Percentiles rank a stretch among this genome's conserved stretches.
phyloP scores from a whole-genome alignment of 30 jellyfish, hydroid and myxozoan species.

The Aurelia aurita region DNA sequence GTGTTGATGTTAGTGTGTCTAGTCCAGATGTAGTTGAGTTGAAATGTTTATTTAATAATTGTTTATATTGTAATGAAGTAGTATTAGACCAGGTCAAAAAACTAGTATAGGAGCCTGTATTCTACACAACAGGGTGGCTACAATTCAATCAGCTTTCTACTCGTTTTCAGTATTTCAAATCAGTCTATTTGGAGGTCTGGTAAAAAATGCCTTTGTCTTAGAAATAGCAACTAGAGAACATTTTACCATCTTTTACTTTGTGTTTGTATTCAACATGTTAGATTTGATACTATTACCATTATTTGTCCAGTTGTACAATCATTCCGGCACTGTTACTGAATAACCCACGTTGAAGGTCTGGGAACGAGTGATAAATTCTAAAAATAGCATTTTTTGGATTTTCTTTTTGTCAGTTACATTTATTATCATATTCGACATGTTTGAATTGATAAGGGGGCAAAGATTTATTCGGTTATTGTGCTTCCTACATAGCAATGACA shows the following conservation, averaged over 20 bases:
- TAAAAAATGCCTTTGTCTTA: neutral
- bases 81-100: neutral
- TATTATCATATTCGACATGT: conserved; percentile 1
- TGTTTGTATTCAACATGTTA: conserved; percentile 5
- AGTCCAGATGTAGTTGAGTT: too few relatives aligned
- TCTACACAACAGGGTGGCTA: too few relatives aligned
- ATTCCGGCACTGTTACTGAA: conserved; percentile 9
- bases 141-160: too few relatives aligned
- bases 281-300: neutral
- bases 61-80: too few relatives aligned
- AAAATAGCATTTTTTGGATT: conserved; percentile 10
- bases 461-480: neutral
- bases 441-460: conserved; percentile 19
- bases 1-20: too few relatives aligned
- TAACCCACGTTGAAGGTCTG: conserved; percentile 18
- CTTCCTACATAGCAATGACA: conserved; percentile 17
- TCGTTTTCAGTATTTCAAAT: neutral
- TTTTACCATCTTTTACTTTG: conserved; percentile 7
- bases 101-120: neutral
- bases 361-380: neutral
- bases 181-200: neutral
- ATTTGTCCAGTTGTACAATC: neutral
- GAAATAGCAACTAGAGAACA: neutral
- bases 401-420: neutral
- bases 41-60: too few relatives aligned